phyloP scores from a whole-genome alignment of 2,113 vertebrate species.

The Ciconia boyciana region DNA sequence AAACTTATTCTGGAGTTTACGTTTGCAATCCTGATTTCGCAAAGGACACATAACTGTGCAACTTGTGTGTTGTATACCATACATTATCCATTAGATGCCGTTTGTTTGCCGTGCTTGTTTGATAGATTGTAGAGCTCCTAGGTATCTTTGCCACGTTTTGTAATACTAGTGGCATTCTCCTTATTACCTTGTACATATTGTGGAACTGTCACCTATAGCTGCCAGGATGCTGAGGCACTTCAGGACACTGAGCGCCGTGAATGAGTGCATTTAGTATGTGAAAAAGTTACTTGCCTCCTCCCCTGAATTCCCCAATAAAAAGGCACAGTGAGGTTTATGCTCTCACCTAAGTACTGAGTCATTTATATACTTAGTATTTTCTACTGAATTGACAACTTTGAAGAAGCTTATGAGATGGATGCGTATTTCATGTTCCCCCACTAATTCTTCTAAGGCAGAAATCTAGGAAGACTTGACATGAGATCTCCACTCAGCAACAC shows the following conservation, averaged over 20 bases:
- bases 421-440: not conserved
- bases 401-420: not conserved
- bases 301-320: not conserved
- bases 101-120: constrained; percentile 46
- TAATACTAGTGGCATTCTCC: not conserved
- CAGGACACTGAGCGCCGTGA: constrained; percentile 18
- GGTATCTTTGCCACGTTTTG: not conserved
- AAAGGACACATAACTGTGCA: constrained; percentile 14
- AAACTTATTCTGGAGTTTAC: not conserved
- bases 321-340: constrained; percentile 3
- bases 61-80: not conserved
- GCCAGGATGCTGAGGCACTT: constrained; percentile 14
- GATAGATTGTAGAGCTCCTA: constrained; percentile 21
- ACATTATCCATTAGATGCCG: not conserved
- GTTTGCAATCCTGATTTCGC: not conserved
- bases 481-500: not conserved
- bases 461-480: not conserved
- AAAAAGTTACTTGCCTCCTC: constrained; percentile 1
- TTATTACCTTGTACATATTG: constrained; percentile 16
- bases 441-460: not conserved
- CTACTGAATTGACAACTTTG: not conserved
- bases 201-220: constrained; percentile 11
- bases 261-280: constrained; percentile 7
- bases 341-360: constrained; percentile 24
- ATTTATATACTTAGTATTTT: not conserved